Conservation (phyloP, 1,140 invertebrate species). For the Tyrophagus putrescentiae region DNA sequence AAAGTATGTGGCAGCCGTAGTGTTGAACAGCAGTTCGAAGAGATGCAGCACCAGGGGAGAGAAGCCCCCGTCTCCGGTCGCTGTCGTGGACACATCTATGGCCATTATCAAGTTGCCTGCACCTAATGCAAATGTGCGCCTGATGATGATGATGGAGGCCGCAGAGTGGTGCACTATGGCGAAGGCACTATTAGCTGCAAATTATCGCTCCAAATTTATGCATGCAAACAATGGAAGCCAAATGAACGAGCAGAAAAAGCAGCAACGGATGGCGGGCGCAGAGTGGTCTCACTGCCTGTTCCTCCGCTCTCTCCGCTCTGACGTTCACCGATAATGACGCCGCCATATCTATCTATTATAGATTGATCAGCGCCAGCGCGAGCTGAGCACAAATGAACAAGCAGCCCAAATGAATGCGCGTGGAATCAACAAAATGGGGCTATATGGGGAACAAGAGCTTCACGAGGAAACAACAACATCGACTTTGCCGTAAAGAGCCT, state of each 20-base stretch:
- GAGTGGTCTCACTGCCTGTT: no score
- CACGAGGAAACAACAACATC: not conserved
- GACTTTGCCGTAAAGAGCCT: not conserved
- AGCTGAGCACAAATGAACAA: slow-evolving; percentile 11
- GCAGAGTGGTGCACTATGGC: not conserved
- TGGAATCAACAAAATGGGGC: not conserved
- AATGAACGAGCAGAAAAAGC: not conserved
- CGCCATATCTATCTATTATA: not conserved
- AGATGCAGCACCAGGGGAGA: no score
- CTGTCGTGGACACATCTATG: no score
- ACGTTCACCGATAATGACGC: slow-evolving; percentile 5
- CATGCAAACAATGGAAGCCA: slow-evolving; percentile 15
- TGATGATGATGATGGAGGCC: not conserved
- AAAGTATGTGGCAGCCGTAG: no score
- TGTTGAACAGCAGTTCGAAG: no score
- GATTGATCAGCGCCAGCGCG: slow-evolving; percentile 11
- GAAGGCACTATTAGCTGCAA: slow-evolving; percentile 4
- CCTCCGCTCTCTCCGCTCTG: no score
- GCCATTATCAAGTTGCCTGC: slow-evolving; percentile 10
- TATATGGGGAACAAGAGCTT: not conserved
- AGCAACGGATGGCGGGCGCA: no score
- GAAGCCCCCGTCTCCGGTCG: no score
- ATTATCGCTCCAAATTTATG: slow-evolving; percentile 11
- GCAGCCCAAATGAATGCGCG: not conserved
- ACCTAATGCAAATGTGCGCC: slow-evolving; percentile 5